Conservation (phyloP, 2,797 vertebrate genomes). For the Aplochiton taeniatus region DNA sequence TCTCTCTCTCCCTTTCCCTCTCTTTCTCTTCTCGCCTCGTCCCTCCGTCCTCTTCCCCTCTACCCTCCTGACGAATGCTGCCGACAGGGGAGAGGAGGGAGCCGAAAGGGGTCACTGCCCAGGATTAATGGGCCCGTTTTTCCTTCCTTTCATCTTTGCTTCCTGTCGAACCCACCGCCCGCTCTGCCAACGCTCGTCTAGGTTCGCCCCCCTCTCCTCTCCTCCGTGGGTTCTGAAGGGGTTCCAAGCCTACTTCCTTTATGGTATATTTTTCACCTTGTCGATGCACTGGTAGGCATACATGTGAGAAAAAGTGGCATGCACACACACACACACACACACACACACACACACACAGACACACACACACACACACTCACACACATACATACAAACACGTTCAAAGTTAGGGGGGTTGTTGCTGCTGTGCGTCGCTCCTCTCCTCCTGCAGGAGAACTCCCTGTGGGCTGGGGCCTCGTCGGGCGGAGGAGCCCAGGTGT, state of each 20-base stretch:
- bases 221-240: too few species aligned
- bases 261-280: too few species aligned
- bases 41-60: neutral
- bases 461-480: conserved; percentile 21
- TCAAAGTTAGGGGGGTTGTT: too few species aligned
- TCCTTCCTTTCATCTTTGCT: conserved; percentile 28
- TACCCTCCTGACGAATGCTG: neutral
- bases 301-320: too few species aligned
- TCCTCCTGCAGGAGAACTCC: too few species aligned
- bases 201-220: neutral
- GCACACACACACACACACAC: too few species aligned
- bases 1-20: conserved; percentile 12
- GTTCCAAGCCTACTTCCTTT: too few species aligned
- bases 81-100: conserved; percentile 19
- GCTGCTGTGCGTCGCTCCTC: neutral
- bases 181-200: too few species aligned
- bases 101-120: conserved; percentile 63
- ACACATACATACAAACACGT: too few species aligned
- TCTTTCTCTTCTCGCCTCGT: conserved; percentile 2
- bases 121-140: conserved; percentile 61
- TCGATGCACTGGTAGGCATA: too few species aligned
- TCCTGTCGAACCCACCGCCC: conserved; percentile 11
- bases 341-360: too few species aligned
- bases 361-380: too few species aligned
- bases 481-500: conserved; percentile 61